These are phyloP conservation scores for Decapterus maruadsi DNA, from an alignment of 2,797 vertebrate genomes.

Conservation along the genomic window DNA sequence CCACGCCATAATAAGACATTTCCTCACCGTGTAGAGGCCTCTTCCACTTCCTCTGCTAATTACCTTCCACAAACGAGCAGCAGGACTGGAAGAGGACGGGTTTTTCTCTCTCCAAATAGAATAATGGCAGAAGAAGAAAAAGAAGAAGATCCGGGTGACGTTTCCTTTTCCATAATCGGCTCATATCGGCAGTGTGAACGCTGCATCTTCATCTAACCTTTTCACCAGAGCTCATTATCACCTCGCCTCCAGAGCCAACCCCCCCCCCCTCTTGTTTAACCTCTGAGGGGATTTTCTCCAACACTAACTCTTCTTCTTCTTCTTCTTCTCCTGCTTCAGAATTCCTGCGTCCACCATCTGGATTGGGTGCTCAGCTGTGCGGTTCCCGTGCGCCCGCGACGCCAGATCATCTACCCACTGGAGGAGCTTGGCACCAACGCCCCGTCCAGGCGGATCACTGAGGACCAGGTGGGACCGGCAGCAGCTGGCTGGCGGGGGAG, in stretches of 20 bases:
- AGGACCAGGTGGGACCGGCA: conserved; percentile 91
- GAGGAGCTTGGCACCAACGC: conserved; percentile 92
- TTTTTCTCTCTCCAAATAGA: conserved; percentile 58
- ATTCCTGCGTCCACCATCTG: conserved; percentile 88
- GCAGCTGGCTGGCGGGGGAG: conserved; percentile 80
- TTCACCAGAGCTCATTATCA: conserved; percentile 55
- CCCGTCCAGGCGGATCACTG: conserved; percentile 89
- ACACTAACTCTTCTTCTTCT: conserved; percentile 19
- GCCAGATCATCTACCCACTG: conserved; percentile 95
- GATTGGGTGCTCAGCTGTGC: conserved; percentile 89
- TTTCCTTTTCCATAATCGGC: conserved; percentile 7
- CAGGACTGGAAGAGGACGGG: conserved; percentile 65
- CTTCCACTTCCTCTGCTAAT: conserved; percentile 70
- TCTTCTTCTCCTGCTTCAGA: conserved; percentile 84
- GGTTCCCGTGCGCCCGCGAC: conserved; percentile 92
- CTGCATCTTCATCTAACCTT: conserved; percentile 33
- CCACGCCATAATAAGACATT: conserved; percentile 64
- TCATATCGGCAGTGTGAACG: not conserved
- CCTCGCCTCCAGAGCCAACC: conserved; percentile 62
- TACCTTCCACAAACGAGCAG: conserved; percentile 64
- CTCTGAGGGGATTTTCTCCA: conserved; percentile 38
- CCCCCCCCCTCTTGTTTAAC: conserved; percentile 69
- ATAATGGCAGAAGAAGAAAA: conserved; percentile 55
- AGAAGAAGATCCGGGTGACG: not conserved
- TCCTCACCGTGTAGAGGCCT: conserved; percentile 63